phyloP scores from a whole-genome alignment of 2,113 vertebrate genomes.

The Sinocyclocheilus rhinocerous region DNA sequence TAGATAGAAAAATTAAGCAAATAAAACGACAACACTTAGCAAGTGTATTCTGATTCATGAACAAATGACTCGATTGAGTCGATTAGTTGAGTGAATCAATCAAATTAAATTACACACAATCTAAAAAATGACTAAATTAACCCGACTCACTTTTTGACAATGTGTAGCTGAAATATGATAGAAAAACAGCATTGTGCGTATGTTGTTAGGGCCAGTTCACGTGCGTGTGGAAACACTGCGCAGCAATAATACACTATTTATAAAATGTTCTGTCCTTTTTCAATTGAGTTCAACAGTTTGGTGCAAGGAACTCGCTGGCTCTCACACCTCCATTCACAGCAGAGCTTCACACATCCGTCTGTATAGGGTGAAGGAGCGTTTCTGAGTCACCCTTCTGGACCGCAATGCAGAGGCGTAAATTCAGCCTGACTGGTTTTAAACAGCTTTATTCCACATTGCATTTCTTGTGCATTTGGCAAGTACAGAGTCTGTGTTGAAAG shows the following conservation, averaged over 20 bases:
- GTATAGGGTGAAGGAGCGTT: not conserved
- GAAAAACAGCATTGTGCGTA: not conserved
- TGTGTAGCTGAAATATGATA: not conserved
- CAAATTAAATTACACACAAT: not conserved
- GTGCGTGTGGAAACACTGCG: not conserved
- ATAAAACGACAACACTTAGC: not conserved
- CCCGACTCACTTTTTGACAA: not conserved
- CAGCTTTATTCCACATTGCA: not conserved
- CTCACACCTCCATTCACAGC: constrained; percentile 12
- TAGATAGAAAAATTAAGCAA: not conserved
- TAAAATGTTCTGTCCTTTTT: not conserved
- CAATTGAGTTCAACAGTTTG: not conserved
- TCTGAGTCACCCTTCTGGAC: constrained; percentile 3
- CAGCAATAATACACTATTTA: constrained; percentile 2
- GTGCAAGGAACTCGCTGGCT: not conserved
- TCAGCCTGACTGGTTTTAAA: not conserved
- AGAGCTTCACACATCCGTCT: constrained; percentile 13
- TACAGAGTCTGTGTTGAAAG: not conserved
- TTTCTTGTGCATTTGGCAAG: not conserved
- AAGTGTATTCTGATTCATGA: not conserved
- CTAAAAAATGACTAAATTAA: not conserved
- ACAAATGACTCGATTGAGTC: not conserved
- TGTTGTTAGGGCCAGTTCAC: not conserved
- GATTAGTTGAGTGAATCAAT: not conserved
- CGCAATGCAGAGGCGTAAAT: not conserved